Evolutionary conservation across 2,888 invertebrate species (phyloP).

Genomic region (Cantharis nigra): DNA sequence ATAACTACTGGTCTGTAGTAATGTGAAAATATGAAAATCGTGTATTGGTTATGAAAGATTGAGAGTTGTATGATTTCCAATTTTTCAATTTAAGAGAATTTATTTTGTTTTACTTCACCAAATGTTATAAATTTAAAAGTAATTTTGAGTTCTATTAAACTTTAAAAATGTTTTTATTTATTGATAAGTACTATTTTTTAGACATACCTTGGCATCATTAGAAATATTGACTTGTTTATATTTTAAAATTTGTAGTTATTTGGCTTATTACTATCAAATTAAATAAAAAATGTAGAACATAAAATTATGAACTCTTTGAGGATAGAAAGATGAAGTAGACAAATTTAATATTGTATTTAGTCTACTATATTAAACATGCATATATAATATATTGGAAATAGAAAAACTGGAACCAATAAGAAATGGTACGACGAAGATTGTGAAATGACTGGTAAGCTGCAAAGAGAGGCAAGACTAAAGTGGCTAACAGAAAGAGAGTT

Average conservation of each 20-base stretch:
- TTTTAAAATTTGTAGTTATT: not conserved
- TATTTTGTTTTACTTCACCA: not conserved
- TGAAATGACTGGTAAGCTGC: too few species aligned
- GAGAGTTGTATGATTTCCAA: not conserved
- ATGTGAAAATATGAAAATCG: not conserved
- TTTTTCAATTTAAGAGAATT: not conserved
- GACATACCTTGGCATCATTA: not conserved
- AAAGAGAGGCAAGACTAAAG: too few species aligned
- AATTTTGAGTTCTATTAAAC: not conserved
- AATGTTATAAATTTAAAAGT: not conserved
- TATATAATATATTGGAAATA: too few species aligned
- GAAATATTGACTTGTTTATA: not conserved
- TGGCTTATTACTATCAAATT: not conserved
- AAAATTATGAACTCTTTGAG: not conserved
- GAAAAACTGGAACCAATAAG: too few species aligned
- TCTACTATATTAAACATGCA: too few species aligned
- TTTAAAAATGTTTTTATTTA: not conserved
- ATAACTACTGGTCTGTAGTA: not conserved
- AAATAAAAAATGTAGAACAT: not conserved
- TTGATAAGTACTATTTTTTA: not conserved
- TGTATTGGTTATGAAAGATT: not conserved
- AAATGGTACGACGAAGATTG: too few species aligned
- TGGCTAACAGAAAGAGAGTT: too few species aligned
- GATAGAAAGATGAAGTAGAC: not conserved
- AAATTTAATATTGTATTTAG: too few species aligned